These are phyloP conservation scores for Pristionchus fissidentatus DNA, from an alignment of 2,888 invertebrate species.

Conservation along the genomic window DNA sequence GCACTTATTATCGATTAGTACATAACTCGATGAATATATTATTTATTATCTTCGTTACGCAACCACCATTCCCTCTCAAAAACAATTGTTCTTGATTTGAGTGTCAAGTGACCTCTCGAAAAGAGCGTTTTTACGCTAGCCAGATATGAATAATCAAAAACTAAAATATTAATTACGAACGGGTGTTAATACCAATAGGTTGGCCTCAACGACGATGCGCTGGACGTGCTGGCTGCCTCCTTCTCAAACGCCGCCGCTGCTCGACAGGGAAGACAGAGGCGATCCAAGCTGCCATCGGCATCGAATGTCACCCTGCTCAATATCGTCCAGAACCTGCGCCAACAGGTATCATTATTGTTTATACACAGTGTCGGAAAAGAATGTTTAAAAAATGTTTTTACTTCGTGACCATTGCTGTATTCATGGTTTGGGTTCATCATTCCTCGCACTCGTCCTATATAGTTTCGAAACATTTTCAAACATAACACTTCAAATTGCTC, in stretches of 20 bases:
- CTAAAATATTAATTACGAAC: background rate
- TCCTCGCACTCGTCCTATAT: too few species aligned
- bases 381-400: background rate
- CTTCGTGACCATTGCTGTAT: background rate
- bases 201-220: conserved; percentile 72
- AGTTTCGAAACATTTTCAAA: background rate
- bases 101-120: too few species aligned
- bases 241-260: background rate
- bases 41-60: too few species aligned
- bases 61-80: background rate
- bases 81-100: background rate
- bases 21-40: too few species aligned
- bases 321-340: conserved; percentile 48
- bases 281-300: conserved; percentile 44
- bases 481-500: background rate
- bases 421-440: too few species aligned
- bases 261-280: background rate
- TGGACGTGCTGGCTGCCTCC: conserved; percentile 64
- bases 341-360: conserved; percentile 32
- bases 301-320: conserved; percentile 17
- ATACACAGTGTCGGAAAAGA: background rate
- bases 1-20: too few species aligned
- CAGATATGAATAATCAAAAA: too few species aligned
- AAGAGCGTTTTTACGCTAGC: too few species aligned
- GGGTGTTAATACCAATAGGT: conserved; percentile 56